Conservation (phyloP, 2,888 invertebrate genomes). For the Drosophila seclusa region DNA sequence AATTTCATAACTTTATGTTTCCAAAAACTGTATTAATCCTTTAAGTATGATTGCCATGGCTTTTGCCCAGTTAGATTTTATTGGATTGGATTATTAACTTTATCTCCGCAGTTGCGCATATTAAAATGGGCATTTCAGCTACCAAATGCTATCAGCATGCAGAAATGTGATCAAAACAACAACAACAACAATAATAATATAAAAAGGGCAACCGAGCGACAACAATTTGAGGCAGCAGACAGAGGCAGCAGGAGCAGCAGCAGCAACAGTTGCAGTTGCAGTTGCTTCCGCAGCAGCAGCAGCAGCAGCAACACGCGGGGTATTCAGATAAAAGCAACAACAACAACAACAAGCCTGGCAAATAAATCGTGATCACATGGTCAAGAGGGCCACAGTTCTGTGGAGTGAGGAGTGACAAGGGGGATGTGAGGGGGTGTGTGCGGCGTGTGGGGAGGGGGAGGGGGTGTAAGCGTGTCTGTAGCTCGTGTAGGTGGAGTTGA, state of each 20-base stretch:
- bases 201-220: conserved; percentile 31
- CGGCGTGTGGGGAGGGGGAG: conserved; percentile 1
- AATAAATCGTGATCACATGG: conserved; percentile 84
- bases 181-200: conserved; percentile 31
- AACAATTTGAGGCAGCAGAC: conserved; percentile 31
- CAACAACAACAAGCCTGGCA: conserved; percentile 57
- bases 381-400: conserved; percentile 68
- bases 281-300: conserved; percentile 63
- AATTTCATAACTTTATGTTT: not conserved
- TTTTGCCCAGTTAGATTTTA: not conserved
- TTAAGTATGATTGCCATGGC: not conserved
- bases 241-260: conserved; percentile 22
- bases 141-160: conserved; percentile 47
- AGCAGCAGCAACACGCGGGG: conserved; percentile 59
- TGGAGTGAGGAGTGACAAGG: not conserved
- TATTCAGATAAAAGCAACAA: conserved; percentile 68
- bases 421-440: not conserved
- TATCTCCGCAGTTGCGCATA: conserved; percentile 17
- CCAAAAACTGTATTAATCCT: not conserved
- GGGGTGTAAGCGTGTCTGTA: conserved; percentile 13
- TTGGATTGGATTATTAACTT: conserved; percentile 7
- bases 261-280: conserved; percentile 59
- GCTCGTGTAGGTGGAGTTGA: conserved; percentile 69
- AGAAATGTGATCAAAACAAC: conserved; percentile 45
- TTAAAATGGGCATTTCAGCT: conserved; percentile 35